Base-by-base conservation (phyloP, 2,888 invertebrate species). In the Andrena camellia region DNA sequence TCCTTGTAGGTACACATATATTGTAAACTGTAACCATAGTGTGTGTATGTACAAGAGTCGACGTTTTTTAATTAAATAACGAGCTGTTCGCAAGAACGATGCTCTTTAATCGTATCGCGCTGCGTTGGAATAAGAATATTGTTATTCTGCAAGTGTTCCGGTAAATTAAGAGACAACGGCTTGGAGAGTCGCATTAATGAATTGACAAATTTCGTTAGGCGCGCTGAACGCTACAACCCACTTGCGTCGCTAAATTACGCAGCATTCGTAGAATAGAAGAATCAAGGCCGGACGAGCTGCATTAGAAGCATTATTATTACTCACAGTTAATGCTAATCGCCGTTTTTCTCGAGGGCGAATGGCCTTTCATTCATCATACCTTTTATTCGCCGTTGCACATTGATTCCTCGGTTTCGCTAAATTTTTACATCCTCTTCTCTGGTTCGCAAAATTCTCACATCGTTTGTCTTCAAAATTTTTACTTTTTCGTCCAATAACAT, bases 201-300 rank as follows among this genome's bases (percentile, higher is more conserved):
- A 35, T 77, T 70, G 84, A 80, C 72, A 83, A 89, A 88, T 86
- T 89, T 90, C 80, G 81, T 83, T 83, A 83, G 81, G 76, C 81
- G 81, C 85, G 74, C 84, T 86, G 89, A 77, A 83, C 82, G 84
- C 72, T 64, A 80, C 86, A 90, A 86, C 89, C 89, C 90, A 91
- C 91, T 90, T 90, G 89, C 85, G 71, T 79, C 80, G 86, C 70
- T 90, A 90, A 90, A 91, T 92, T 91, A 90, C 92, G 88, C 84
- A 86, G 91, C 91, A 91, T 91, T 91, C 88, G 90, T 86, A 90
- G 89, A 86, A 87, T 87, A 83, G 88, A 89, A 86, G 91, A 90
- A 88, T 88, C 92, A 92, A 93, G 92, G 91, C 92, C 92, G 91
- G 91, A 92, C 91, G 91, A 92, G 91, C 87, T 81, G 90, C 88